Base-by-base conservation (phyloP, 2,888 invertebrate species). In the Alentia gelatinosa region DNA sequence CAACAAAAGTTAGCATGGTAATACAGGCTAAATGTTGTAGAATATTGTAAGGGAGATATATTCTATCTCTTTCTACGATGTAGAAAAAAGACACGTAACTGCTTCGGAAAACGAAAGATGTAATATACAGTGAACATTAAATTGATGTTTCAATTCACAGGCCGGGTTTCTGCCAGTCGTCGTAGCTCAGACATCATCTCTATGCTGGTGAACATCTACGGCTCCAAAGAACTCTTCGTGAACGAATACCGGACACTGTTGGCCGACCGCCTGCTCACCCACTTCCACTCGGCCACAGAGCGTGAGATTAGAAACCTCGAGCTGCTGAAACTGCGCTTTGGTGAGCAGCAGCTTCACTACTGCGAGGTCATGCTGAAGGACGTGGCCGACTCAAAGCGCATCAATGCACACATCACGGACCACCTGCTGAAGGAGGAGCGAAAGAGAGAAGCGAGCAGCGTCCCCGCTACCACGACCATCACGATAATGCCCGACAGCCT, bases 321-420 rank as follows among this genome's bases (percentile, higher is more conserved):
- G 96, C 96, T 99, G 92, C 96, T 99, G 3, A 99, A 99, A 96
- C 97, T 99, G 84, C 97, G 95, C 93, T 99, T 99, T 97, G 99
- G 99, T 0, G 99, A 99, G 95, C 97, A 98, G n/a, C 98, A 99
- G 94, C 96, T 99, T 90, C 99, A 99, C 96, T 98, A 98, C 94
- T 99, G 99, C 96, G 99, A 99, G 97, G 99, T 99, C 74, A 99
- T 99, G 99, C 96, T 99, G 50, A 99, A 99, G 95, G 99, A 99
- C 96, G 98, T 99, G 63, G 98, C 98, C 35, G 99, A 99, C 96
- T 99, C 99, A 0, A 98, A 98, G 95, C 97, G 98, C 93, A 98
- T 99, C 89, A 99, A 99, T 96, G 97, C 98, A 15, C 94, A 95
- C 89, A 96, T 96, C 12, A 93, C 94, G 23, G 96, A 94, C 75